A percentile compares a stretch with the other conserved stretches of the same genome.
Conservation (phyloP, 2,888 invertebrate species). For the Calameuta pallipes region DNA sequence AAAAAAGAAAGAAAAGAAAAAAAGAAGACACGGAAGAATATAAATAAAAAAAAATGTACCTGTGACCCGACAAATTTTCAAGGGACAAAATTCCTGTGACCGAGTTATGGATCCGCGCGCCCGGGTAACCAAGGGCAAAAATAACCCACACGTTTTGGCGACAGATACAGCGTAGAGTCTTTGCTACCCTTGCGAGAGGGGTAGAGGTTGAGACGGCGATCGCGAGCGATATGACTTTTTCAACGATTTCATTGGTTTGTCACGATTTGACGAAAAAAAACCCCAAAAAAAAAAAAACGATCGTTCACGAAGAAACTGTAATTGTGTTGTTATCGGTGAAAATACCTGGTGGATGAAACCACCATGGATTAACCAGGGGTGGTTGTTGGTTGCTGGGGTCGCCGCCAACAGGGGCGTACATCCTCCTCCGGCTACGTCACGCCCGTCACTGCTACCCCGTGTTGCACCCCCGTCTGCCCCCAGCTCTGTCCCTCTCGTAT, state of each 20-base stretch:
- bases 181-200: not conserved
- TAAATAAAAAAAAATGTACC: too few relatives aligned
- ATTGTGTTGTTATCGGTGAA: constrained; percentile 16
- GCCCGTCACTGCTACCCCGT: constrained; percentile 63
- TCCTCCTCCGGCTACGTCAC: constrained; percentile 65
- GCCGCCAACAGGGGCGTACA: constrained; percentile 64
- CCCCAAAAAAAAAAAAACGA: too few relatives aligned
- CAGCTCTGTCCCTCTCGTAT: constrained; percentile 40
- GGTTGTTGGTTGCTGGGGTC: constrained; percentile 62
- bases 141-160: too few relatives aligned
- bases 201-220: not conserved
- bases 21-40: too few relatives aligned
- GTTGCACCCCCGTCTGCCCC: constrained; percentile 49
- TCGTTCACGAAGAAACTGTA: too few relatives aligned
- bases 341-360: constrained; percentile 64
- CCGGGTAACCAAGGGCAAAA: too few relatives aligned
- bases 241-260: not conserved
- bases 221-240: constrained; percentile 3
- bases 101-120: too few relatives aligned
- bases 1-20: not conserved
- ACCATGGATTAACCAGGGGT: constrained; percentile 63
- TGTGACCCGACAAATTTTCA: too few relatives aligned
- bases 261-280: too few relatives aligned
- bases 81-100: too few relatives aligned
- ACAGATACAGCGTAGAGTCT: too few relatives aligned